A percentile compares a stretch with the other conserved stretches of the same genome.
Conservation (phyloP, 2,888 invertebrate species). For the Coleophora flavipennella region DNA sequence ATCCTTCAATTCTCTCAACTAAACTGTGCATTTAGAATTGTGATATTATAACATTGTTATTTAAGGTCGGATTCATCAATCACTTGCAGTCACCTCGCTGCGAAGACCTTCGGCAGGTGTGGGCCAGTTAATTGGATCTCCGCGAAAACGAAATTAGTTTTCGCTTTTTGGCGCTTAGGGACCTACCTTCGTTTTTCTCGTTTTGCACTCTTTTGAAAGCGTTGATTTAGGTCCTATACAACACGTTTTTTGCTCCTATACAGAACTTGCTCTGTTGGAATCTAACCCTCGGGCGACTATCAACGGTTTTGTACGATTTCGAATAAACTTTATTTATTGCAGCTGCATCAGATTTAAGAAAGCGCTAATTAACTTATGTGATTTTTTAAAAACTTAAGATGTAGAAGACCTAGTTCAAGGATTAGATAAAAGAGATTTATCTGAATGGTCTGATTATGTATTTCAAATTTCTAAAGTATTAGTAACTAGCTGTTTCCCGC, state of each 20-base stretch:
- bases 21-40: too few species aligned
- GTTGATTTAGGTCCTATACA: conserved; percentile 10
- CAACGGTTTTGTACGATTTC: conserved; percentile 8
- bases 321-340: conserved; percentile 4
- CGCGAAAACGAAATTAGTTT: conserved; percentile 19
- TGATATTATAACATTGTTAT: too few species aligned
- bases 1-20: too few species aligned
- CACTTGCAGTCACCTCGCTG: too few species aligned
- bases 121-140: conserved; percentile 19
- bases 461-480: too few species aligned
- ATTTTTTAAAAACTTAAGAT: too few species aligned
- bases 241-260: conserved; percentile 7
- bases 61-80: too few species aligned
- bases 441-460: too few species aligned
- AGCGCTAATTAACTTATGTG: conserved; percentile 2
- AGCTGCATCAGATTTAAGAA: conserved; percentile 1
- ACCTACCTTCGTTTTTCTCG: conserved; percentile 7
- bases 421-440: too few species aligned
- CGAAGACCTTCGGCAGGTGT: conserved; percentile 17
- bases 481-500: too few species aligned
- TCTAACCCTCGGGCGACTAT: conserved; percentile 10
- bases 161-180: conserved; percentile 15
- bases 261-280: conserved; percentile 1
- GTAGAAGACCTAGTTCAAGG: too few species aligned
- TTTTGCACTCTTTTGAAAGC: conserved; percentile 3